phyloP scores from a whole-genome alignment of 2,797 vertebrate species.

The Poeciliopsis gracilis region DNA sequence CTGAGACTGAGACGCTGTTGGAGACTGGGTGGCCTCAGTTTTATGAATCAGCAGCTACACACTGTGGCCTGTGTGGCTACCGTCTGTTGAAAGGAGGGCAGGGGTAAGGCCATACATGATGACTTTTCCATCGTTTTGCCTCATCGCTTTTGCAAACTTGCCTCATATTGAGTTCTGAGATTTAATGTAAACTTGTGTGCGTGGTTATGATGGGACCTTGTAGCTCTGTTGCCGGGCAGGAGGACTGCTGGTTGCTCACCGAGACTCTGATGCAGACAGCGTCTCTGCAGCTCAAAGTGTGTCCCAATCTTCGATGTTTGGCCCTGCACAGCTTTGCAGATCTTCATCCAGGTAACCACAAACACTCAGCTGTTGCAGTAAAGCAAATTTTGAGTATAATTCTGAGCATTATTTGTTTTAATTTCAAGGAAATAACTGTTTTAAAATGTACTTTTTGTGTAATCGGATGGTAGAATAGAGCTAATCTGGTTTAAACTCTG shows the following conservation, averaged over 20 bases:
- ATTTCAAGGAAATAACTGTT: background rate
- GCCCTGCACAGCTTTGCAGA: conserved; percentile 96
- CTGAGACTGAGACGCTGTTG: conserved; percentile 81
- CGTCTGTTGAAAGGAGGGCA: conserved; percentile 91
- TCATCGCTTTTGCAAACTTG: background rate
- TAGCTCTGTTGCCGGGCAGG: conserved; percentile 89
- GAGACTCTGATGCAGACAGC: conserved; percentile 88
- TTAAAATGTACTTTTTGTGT: background rate
- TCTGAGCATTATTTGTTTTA: background rate
- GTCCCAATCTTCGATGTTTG: conserved; percentile 90
- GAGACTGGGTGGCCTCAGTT: conserved; percentile 93
- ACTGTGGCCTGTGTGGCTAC: conserved; percentile 91
- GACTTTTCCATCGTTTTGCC: background rate
- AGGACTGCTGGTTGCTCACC: conserved; percentile 95
- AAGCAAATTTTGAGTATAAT: background rate
- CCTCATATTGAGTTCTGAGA: background rate
- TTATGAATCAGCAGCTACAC: conserved; percentile 89
- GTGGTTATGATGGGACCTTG: conserved; percentile 14
- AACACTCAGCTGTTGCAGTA: background rate
- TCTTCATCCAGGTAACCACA: conserved; percentile 89
- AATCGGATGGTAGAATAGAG: background rate
- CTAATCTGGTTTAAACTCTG: background rate
- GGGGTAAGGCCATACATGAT: conserved; percentile 82
- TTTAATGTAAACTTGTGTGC: conserved; percentile 5
- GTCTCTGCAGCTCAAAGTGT: conserved; percentile 92